These are phyloP conservation scores for Pituophis catenifer DNA, from an alignment of 2,113 vertebrate genomes.

Conservation along the genomic window DNA sequence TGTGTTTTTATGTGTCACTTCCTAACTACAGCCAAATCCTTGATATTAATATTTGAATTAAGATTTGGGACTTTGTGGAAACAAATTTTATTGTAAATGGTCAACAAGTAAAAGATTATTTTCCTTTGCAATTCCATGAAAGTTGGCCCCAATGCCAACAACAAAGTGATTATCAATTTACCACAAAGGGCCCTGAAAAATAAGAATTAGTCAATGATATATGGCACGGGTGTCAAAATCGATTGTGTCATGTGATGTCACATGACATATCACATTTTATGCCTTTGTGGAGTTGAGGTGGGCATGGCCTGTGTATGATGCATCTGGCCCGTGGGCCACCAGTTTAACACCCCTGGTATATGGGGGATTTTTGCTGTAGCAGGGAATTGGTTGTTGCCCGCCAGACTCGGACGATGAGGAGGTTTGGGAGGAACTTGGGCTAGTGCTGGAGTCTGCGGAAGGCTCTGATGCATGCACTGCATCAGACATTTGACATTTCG, in stretches of 20 bases:
- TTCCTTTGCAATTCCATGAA: neutral
- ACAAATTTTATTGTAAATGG: neutral
- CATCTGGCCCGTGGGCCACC: no score
- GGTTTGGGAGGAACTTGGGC: no score
- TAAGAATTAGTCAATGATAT: neutral
- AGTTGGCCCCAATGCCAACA: neutral
- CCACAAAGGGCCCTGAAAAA: neutral
- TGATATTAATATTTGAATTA: neutral
- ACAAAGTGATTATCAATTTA: neutral
- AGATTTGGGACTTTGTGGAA: neutral
- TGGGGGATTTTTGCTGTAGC: neutral
- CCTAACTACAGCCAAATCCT: neutral
- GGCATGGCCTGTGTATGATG: no score
- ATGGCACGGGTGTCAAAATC: neutral
- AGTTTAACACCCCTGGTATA: no score
- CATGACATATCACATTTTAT: no score
- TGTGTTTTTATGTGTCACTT: neutral
- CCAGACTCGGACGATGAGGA: no score
- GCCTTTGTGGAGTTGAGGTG: no score
- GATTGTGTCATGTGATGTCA: no score
- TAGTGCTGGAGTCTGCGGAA: no score
- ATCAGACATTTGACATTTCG: no score
- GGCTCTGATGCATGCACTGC: no score
- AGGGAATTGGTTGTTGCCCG: no score
- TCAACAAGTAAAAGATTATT: neutral